phyloP scores from a whole-genome alignment of 23 tunicate genomes.

The Corella eumyota region DNA sequence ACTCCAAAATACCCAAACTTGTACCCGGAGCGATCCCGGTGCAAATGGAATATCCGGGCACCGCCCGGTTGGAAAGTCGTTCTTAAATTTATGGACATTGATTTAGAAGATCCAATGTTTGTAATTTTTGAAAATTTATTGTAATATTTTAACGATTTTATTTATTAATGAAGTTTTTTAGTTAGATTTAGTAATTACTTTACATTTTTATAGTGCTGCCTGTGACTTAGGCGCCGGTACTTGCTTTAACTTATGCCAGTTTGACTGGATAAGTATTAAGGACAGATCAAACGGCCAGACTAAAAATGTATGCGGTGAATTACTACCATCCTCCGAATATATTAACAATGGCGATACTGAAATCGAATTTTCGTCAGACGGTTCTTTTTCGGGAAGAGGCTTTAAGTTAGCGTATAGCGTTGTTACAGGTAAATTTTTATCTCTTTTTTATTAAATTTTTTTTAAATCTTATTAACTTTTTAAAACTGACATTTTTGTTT shows the following conservation, averaged over 20 bases:
- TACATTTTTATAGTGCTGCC: conserved; percentile 21
- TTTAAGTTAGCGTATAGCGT: conserved; percentile 61
- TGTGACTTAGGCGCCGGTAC: conserved; percentile 49
- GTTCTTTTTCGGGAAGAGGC: conserved; percentile 60
- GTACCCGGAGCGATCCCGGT: conserved; percentile 19
- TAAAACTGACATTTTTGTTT: too few species aligned
- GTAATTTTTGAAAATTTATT: conserved; percentile 4
- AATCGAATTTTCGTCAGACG: conserved; percentile 40
- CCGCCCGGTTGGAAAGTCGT: conserved; percentile 15
- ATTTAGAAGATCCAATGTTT: conserved; percentile 62
- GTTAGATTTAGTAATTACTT: background rate
- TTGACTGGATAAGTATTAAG: conserved; percentile 23
- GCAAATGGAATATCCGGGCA: conserved; percentile 64
- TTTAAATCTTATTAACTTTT: background rate
- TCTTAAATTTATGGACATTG: conserved; percentile 39
- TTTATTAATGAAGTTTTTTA: too few species aligned
- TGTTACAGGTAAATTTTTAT: conserved; percentile 12
- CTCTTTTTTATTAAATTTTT: background rate
- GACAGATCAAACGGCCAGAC: conserved; percentile 14
- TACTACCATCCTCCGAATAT: conserved; percentile 19
- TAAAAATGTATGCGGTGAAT: conserved; percentile 37
- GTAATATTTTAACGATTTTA: too few species aligned
- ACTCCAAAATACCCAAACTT: conserved; percentile 35
- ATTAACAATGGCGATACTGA: conserved; percentile 23
- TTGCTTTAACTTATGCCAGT: conserved; percentile 49